phyloP scores from a whole-genome alignment of 2,797 vertebrate genomes.

The Ptychobarbus kaznakovi region DNA sequence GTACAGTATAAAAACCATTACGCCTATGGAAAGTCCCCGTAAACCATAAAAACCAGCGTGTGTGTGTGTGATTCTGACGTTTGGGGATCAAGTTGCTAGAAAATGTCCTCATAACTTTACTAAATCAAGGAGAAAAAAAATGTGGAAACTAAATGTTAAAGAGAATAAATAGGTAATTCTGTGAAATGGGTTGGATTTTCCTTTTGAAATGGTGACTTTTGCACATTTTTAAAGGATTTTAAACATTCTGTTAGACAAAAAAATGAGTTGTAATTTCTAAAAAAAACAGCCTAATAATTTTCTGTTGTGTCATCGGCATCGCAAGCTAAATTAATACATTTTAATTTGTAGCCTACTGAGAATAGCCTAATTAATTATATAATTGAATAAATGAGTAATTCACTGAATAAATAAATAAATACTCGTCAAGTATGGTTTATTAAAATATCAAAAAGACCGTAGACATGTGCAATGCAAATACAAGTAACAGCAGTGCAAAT shows the following conservation, averaged over 20 bases:
- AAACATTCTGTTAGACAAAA: neutral
- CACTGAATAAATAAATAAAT: neutral
- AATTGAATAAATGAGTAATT: neutral
- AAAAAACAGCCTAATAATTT: neutral
- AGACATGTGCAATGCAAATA: neutral
- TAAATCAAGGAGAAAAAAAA: neutral
- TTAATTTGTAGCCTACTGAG: neutral
- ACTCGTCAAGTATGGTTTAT: neutral
- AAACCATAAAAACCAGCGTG: neutral
- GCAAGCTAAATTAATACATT: neutral
- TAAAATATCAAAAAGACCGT: neutral
- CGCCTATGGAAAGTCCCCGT: too few species aligned
- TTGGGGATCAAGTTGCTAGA: neutral
- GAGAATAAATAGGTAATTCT: conserved; percentile 4
- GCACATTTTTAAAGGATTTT: neutral
- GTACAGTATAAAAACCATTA: too few species aligned
- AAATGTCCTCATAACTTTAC: neutral
- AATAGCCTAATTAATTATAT: neutral
- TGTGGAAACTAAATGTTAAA: neutral
- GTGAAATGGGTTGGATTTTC: neutral
- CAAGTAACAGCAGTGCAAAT: neutral
- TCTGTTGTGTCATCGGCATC: neutral
- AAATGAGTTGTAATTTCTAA: neutral
- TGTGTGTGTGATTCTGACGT: neutral
- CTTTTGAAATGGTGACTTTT: neutral